Evolutionary conservation across 1,140 invertebrate species (phyloP), one percentile per base, ranked within the genome.

Genomic region (Zaprionus ornatus): DNA sequence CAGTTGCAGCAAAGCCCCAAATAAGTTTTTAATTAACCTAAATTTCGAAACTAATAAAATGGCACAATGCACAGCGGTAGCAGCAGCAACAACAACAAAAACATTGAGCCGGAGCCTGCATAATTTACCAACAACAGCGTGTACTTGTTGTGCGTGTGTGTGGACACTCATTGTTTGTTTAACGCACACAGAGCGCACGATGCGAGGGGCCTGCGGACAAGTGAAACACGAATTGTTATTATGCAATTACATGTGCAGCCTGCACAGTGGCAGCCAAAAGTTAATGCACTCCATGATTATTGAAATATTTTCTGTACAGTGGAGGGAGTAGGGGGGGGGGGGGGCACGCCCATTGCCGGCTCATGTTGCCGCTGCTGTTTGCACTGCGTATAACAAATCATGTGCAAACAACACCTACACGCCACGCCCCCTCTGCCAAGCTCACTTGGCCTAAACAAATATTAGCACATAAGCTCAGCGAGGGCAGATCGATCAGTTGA

Each of bases 21-120:
- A 86, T 90, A 90, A 84, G 88, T 90, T 90, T 90, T 90, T 90
- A 90, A 90, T 90, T 90, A 90, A 90, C 85, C 85, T 71, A 75
- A 85, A 90, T 90, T 85, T 85, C 32, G 76, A 80, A 80, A 85
- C 86, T 82, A 85, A 90, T 90, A 90, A 77, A 88, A 85, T 74
- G 81, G 42, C 71, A 79, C 62, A 79, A 76, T 64, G 35, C 35
- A 25, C 63, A 54, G 7, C 19, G 35, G 59, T 19, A 59, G 6
- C 45, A 65, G 12, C 40, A 57, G 56, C 32, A 57, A 50, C 35
- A 56, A 48, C 69, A 54, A 62, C 21, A 70, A 72, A 48, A 75
- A 64, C 60, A 73, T 61, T 74, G 17, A 45, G n/a, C 40, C 7
- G 54, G 65, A 74, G 63, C 75, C 60, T 79, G 67, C 82, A 90